Base-by-base conservation (phyloP, 1,140 invertebrate genomes). In the Aphis gossypii region DNA sequence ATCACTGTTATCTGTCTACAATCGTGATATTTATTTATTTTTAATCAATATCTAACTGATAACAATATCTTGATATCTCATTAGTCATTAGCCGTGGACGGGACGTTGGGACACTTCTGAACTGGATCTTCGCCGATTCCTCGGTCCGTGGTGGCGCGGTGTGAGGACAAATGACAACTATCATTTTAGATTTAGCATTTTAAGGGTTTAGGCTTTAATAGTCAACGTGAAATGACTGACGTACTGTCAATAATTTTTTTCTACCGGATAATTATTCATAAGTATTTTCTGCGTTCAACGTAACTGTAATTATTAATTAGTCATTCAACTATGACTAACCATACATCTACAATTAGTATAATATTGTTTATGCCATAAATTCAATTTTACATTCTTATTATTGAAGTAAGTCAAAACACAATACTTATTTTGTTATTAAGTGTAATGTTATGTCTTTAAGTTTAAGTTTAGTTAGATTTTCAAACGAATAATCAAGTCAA, bases 391-490 rank as follows among this genome's bases (percentile, higher is more conserved):
- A 30, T 46, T 46, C 41, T 30, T 46, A 86, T 86, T 14, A 23
- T 9, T 38, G 25, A 90, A 68, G 89, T 90, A 90, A 90, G 89
- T 68, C 18, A 23, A 38, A 23, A 54, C 23, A 89, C 2, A 54
- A 56, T 89, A 89, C 9, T 89, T 38, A 23, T 56, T 56, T 89
- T 54, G 30, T 56, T 21, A 23, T 89, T 35, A 48, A 54, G n/a
- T 38, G 3, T 44, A 30, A 76, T n/a, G 30, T 90, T 44, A 44
- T 90, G 35, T 30, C 88, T 20, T 90, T 56, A 38, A 30, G 44
- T 44, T 60, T 68, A n/a, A 90, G 89, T 25, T 68, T 56, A 68
- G 35, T 90, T 90, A 60, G n/a, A 30, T 41, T 90, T 30, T 60
- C 18, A 14, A 60, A 60, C 9, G 1, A 68, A 20, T 89, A 56